Conservation (phyloP, 2,888 invertebrate genomes). For the Morpho deidamia region DNA sequence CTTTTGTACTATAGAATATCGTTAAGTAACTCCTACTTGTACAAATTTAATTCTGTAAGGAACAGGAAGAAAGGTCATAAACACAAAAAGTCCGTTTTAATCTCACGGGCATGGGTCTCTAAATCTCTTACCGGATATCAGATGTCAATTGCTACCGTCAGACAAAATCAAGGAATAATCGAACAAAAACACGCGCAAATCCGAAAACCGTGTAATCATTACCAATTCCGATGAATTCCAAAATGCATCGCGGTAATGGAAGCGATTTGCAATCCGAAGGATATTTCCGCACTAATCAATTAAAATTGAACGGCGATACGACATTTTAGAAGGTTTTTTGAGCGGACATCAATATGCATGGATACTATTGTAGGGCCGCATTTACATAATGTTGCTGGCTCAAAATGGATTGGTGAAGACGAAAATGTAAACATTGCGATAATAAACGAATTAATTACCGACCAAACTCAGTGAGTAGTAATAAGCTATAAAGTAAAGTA, state of each 20-base stretch:
- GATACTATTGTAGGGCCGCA: conserved; percentile 10
- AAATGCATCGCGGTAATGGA: conserved; percentile 21
- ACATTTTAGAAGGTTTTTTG: conserved; percentile 24
- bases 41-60: no score
- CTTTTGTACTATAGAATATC: no score
- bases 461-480: no score
- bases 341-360: conserved; percentile 18
- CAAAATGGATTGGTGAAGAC: no score
- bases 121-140: background rate
- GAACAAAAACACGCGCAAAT: conserved; percentile 25
- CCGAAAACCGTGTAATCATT: conserved; percentile 43
- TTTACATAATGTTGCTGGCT: conserved; percentile 7
- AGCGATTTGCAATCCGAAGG: conserved; percentile 12
- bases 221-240: conserved; percentile 49
- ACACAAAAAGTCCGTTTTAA: no score
- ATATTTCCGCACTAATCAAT: conserved; percentile 20
- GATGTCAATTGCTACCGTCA: conserved; percentile 8
- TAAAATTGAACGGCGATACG: conserved; percentile 15
- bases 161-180: background rate
- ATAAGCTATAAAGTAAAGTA: no score
- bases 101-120: no score
- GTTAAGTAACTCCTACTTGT: no score
- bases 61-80: no score
- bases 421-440: no score
- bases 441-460: no score